Evolutionary conservation across 2,888 invertebrate genomes (phyloP).

Genomic region (Silvanus unidentatus): DNA sequence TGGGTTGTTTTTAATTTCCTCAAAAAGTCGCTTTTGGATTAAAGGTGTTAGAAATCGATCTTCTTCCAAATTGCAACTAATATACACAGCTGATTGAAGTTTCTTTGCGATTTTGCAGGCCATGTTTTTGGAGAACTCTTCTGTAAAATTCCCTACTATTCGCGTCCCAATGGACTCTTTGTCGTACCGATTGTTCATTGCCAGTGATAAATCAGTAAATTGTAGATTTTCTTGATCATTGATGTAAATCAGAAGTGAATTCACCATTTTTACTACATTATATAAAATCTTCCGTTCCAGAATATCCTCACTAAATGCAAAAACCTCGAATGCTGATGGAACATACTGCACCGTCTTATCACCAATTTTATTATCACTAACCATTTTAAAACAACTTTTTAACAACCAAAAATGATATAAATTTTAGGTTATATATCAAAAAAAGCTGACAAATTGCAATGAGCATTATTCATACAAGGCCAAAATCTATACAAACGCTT

Average conservation of each 20-base stretch:
- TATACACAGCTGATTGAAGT: conserved; percentile 45
- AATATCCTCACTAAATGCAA: conserved; percentile 35
- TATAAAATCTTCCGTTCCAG: conserved; percentile 38
- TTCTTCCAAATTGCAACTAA: conserved; percentile 48
- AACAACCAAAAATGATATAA: too few relatives aligned
- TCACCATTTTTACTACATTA: conserved; percentile 46
- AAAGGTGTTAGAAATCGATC: conserved; percentile 37
- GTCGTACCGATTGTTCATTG: conserved; percentile 34
- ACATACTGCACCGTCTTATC: conserved; percentile 10
- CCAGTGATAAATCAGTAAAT: conserved; percentile 43
- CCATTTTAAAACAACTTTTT: too few relatives aligned
- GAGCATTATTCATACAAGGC: too few relatives aligned
- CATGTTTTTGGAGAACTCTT: conserved; percentile 26
- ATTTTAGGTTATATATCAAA: too few relatives aligned
- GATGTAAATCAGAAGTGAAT: conserved; percentile 46
- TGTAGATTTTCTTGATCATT: conserved; percentile 39
- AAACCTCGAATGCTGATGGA: conserved; percentile 32
- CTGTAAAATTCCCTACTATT: conserved; percentile 41
- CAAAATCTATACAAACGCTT: too few relatives aligned
- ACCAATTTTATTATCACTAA: too few relatives aligned
- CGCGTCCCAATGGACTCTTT: conserved; percentile 38
- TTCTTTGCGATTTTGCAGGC: conserved; percentile 40
- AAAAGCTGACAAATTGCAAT: too few relatives aligned
- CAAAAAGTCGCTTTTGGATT: conserved; percentile 43
- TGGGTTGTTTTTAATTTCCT: conserved; percentile 44